Evolutionary conservation across 2,888 invertebrate species (phyloP).

Genomic region (Microlaimidae sp.): DNA sequence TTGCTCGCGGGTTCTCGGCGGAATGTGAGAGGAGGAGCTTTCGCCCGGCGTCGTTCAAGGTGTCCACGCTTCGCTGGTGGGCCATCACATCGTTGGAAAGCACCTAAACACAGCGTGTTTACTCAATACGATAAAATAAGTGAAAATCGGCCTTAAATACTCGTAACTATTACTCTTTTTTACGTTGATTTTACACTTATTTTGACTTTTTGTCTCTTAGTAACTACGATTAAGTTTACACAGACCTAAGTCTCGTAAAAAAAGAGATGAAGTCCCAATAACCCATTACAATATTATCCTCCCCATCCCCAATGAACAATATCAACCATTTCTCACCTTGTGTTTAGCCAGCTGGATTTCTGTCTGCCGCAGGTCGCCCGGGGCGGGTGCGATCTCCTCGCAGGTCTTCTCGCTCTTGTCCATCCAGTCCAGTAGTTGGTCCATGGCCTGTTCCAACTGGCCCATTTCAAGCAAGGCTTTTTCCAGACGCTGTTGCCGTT

Average conservation of each 20-base stretch:
- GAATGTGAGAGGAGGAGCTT: slow-evolving; percentile 75
- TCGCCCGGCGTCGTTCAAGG: slow-evolving; percentile 79
- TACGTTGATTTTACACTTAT: too few relatives aligned
- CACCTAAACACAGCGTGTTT: too few relatives aligned
- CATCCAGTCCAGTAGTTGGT: slow-evolving; percentile 85
- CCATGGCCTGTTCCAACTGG: slow-evolving; percentile 88
- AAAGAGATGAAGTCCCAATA: too few relatives aligned
- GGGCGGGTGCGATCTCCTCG: slow-evolving; percentile 67
- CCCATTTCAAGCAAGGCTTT: slow-evolving; percentile 78
- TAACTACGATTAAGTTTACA: too few relatives aligned
- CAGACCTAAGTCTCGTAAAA: too few relatives aligned
- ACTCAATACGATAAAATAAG: too few relatives aligned
- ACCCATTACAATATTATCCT: too few relatives aligned
- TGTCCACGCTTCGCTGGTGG: slow-evolving; percentile 83
- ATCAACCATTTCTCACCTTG: too few relatives aligned
- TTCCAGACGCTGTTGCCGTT: slow-evolving; percentile 76
- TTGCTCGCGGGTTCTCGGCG: slow-evolving; percentile 38
- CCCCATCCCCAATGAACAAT: too few relatives aligned
- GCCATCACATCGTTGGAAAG: slow-evolving; percentile 90
- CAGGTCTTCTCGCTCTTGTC: slow-evolving; percentile 64
- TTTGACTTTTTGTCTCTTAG: too few relatives aligned
- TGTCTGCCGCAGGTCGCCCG: slow-evolving; percentile 70
- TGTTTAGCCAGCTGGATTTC: slow-evolving; percentile 56
- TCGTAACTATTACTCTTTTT: too few relatives aligned
- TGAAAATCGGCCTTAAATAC: too few relatives aligned